phyloP scores from a whole-genome alignment of 2,888 invertebrate genomes.

The Sminthurinus aureus region DNA sequence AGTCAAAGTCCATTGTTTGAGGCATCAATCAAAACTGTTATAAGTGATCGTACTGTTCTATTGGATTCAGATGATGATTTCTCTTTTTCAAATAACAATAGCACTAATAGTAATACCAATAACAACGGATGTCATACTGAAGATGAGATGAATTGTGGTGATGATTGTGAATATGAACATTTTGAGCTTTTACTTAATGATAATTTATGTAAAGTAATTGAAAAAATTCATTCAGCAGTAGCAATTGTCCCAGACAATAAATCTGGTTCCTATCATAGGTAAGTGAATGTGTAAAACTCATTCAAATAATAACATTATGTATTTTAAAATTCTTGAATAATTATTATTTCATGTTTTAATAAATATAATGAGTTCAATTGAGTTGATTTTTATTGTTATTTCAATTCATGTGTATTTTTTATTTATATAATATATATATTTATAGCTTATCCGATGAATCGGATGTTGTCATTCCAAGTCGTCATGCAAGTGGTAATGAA shows the following conservation, averaged over 20 bases:
- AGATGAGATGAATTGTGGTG: constrained; percentile 21
- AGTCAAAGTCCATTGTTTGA: constrained; percentile 34
- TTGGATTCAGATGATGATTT: constrained; percentile 6
- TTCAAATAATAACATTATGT: no score
- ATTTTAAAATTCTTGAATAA: no score
- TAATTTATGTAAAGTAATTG: constrained; percentile 43
- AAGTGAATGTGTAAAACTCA: no score
- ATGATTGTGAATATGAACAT: constrained; percentile 36
- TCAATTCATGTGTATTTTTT: no score
- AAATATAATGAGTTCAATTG: no score
- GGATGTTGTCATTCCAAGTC: constrained; percentile 38
- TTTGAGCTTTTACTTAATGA: constrained; percentile 28
- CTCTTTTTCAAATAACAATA: background rate
- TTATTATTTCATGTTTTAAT: no score
- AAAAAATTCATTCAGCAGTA: constrained; percentile 50
- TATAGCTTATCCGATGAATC: constrained; percentile 55
- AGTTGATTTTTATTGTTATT: no score
- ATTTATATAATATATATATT: no score
- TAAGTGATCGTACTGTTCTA: constrained; percentile 37
- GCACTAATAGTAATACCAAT: background rate
- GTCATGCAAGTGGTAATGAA: constrained; percentile 38
- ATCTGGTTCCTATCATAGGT: constrained; percentile 54
- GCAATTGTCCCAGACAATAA: constrained; percentile 52
- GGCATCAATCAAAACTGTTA: constrained; percentile 39
- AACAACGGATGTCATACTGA: background rate